phyloP scores from a whole-genome alignment of 2,113 vertebrate genomes.

The Eudyptes chrysolophus region DNA sequence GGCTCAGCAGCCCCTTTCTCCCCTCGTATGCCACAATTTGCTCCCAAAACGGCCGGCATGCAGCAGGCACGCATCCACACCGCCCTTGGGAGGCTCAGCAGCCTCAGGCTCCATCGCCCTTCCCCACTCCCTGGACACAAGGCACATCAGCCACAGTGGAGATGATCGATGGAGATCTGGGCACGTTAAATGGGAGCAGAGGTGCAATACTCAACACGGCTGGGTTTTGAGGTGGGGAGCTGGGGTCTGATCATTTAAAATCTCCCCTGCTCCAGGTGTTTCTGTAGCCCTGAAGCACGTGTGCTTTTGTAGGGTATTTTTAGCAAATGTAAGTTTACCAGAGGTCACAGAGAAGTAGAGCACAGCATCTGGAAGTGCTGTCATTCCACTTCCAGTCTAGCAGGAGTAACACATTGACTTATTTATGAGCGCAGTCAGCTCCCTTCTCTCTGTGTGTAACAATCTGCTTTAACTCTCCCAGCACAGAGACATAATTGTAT shows the following conservation, averaged over 20 bases:
- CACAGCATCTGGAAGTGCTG: constrained; percentile 53
- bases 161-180: rapidly evolving
- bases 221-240: background rate
- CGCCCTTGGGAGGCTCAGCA: background rate
- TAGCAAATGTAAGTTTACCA: constrained; percentile 15
- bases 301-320: constrained; percentile 46
- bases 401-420: constrained; percentile 71
- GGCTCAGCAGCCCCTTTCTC: background rate
- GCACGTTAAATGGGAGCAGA: background rate
- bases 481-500: constrained; percentile 13
- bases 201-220: background rate
- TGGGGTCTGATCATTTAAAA: background rate
- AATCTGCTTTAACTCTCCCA: constrained; percentile 15
- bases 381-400: constrained; percentile 59
- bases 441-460: background rate
- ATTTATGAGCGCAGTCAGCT: constrained; percentile 65
- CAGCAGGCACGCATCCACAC: background rate
- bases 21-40: rapidly evolving
- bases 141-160: rapidly evolving
- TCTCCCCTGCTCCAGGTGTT: background rate
- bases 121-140: background rate
- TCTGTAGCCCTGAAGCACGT: background rate
- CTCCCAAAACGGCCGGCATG: rapidly evolving
- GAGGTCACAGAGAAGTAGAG: constrained; percentile 37
- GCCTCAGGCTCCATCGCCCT: background rate